Conservation (phyloP, 1,140 invertebrate species). For the Chrysoperla carnea region DNA sequence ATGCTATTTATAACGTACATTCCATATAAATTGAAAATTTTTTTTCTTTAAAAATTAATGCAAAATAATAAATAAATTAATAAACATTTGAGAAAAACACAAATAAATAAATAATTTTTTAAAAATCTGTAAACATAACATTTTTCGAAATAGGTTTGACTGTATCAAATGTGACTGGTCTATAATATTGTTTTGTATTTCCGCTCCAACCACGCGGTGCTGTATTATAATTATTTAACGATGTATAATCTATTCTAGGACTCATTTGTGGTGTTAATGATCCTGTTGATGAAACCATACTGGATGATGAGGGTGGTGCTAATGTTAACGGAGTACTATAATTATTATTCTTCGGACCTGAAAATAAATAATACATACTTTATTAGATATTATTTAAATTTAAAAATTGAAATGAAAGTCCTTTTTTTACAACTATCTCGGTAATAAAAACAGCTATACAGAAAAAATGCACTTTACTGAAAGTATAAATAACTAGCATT, state of each 20-base stretch:
- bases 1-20: no score
- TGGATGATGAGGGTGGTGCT: neutral
- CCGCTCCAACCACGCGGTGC: constrained; percentile 63
- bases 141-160: constrained; percentile 26
- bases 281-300: neutral
- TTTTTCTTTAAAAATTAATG: no score
- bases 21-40: no score
- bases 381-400: no score
- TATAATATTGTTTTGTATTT: constrained; percentile 36
- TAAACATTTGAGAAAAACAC: no score
- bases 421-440: constrained; percentile 17
- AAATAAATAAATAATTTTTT: constrained; percentile 7
- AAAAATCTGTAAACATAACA: constrained; percentile 42
- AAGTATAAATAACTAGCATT: no score
- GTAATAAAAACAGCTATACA: constrained; percentile 26
- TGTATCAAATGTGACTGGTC: constrained; percentile 44
- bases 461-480: no score
- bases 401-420: constrained; percentile 6
- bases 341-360: constrained; percentile 20
- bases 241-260: constrained; percentile 10
- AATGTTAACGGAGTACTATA: constrained; percentile 21
- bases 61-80: no score
- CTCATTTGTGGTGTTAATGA: constrained; percentile 7
- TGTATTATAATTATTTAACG: constrained; percentile 51
- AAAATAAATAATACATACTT: neutral